Conservation (phyloP, 2,888 invertebrate species). For the Chymomyza caudatula region DNA sequence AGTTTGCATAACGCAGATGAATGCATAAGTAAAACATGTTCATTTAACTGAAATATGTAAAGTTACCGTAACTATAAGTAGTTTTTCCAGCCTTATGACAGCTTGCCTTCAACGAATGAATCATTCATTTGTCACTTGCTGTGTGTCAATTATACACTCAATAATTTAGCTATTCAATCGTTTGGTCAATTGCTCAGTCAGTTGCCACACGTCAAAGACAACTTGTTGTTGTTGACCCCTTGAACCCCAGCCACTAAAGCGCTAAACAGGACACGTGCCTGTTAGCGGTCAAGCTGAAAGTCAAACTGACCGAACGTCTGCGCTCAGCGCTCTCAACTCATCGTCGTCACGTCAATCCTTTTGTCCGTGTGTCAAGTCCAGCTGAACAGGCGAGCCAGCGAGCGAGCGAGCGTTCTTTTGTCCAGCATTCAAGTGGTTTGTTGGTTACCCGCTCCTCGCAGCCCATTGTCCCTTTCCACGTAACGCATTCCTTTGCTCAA, state of each 20-base stretch:
- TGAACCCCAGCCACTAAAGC: neutral
- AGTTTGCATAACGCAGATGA: no score
- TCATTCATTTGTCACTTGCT: conserved; percentile 14
- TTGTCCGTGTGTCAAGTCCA: conserved; percentile 70
- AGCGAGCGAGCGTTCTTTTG: conserved; percentile 32
- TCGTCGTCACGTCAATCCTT: conserved; percentile 15
- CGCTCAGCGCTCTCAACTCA: neutral
- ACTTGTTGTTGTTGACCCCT: neutral
- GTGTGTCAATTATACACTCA: no score
- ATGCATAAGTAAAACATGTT: no score
- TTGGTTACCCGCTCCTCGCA: neutral
- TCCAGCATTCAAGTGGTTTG: conserved; percentile 18
- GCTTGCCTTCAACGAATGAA: neutral
- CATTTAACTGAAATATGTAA: no score
- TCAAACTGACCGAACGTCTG: neutral
- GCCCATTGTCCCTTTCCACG: neutral
- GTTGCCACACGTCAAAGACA: conserved; percentile 26
- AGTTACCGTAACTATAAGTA: no score
- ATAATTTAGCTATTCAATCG: no score
- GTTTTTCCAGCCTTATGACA: no score
- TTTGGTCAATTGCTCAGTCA: conserved; percentile 30
- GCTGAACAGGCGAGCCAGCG: no score
- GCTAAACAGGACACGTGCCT: neutral
- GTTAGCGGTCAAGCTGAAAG: conserved; percentile 1
- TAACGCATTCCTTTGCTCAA: neutral